Evolutionary conservation across 2,888 invertebrate species (phyloP), one percentile per base, ranked within the genome.

Genomic region (Tigriopus californicus): DNA sequence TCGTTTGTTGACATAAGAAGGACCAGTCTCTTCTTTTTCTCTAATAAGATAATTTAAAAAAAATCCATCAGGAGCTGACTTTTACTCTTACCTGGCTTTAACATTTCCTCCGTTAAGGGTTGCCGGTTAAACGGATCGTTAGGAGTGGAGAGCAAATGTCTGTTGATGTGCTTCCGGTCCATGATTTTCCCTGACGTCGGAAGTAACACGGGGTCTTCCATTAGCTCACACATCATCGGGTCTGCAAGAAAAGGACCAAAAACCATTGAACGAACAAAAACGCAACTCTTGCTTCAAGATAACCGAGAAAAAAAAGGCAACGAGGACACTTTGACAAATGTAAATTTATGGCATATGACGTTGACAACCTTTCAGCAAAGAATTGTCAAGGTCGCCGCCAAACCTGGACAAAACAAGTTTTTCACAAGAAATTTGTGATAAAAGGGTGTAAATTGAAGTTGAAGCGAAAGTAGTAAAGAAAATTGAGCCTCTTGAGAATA

Each of bases 101-200:
- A 77, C 80, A 92, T 88, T 67, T 91, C 90, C 73, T 94, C 94
- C 12, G 85, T 87, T 49, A 98, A 80, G 15, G 87, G 85, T 71
- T 94, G 94, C 62, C 98, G 77, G 73, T 92, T 97, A 75, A 98
- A 98, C 0, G 98, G 98, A 76, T 98, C 97, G 0, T 94, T 95
- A 67, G 83, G 85, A 67, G 92, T 92, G 73, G 95, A 95, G 66
- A 95, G 77, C 68, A 95, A 76, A 74, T 95, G 95, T 63, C 94
- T n/a, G 22, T 40, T 60, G 40, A 60, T 55, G 47, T 55, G 54
- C 25, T 55, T 54, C 15, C 92, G 79, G 73, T 95, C 94, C 91
- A 95, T 94, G 24, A 92, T 79, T 67, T 80, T 81, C 62, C 91
- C 90, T 62, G 90, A 88, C 51, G 68, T 66, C 1, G 94, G 94